These are phyloP conservation scores for Galaxea fascicularis DNA, from an alignment of 92 coral and sea anemone genomes.

Conservation along the genomic window DNA sequence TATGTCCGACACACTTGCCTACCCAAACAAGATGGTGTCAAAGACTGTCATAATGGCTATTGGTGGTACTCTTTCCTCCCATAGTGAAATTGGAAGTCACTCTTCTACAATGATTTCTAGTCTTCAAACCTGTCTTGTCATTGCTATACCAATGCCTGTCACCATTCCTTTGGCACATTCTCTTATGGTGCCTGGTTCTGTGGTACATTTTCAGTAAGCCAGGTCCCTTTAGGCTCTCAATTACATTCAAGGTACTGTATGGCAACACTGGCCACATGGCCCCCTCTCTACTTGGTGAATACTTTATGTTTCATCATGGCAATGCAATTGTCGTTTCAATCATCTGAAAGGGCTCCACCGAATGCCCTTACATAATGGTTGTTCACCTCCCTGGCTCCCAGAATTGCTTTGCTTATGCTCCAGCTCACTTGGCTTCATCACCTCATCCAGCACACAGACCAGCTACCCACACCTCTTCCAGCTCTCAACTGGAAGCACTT, in stretches of 20 bases:
- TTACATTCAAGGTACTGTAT: conserved; percentile 11
- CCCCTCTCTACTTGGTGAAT: neutral
- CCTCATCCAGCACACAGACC: conserved; percentile 23
- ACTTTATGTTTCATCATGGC: conserved; percentile 21
- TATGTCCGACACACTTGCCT: too few species aligned
- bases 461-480: conserved; percentile 16
- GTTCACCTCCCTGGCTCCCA: conserved; percentile 22
- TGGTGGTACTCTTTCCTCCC: conserved; percentile 68
- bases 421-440: conserved; percentile 30
- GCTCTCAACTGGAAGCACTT: conserved; percentile 21
- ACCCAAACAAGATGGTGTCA: too few species aligned
- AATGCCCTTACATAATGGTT: neutral
- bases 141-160: conserved; percentile 52
- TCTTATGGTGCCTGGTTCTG: conserved; percentile 55
- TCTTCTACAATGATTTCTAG: conserved; percentile 51
- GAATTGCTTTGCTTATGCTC: conserved; percentile 1
- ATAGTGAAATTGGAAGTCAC: conserved; percentile 53
- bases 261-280: conserved; percentile 26
- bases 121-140: conserved; percentile 30
- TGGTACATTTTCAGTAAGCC: conserved; percentile 10
- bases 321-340: neutral
- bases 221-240: neutral
- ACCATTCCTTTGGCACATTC: conserved; percentile 42
- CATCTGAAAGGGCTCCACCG: neutral
- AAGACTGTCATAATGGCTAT: too few species aligned